phyloP scores from a whole-genome alignment of 2,888 invertebrate genomes.

The Dryobotodes eremita region DNA sequence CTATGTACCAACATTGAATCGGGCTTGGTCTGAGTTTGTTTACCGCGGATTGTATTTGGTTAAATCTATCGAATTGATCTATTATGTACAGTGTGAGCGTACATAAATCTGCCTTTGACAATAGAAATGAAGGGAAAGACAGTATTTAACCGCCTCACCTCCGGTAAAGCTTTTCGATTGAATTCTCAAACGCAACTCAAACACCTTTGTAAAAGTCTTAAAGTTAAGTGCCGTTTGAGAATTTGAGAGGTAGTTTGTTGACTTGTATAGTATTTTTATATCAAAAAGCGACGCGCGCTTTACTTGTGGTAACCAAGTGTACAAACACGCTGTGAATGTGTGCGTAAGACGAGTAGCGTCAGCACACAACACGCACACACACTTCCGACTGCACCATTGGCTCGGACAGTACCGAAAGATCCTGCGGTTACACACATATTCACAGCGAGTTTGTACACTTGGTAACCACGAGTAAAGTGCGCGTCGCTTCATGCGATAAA shows the following conservation, averaged over 20 bases:
- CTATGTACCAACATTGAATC: slow-evolving; percentile 43
- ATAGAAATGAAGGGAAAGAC: slow-evolving; percentile 2
- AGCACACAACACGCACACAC: no score
- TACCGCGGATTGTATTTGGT: slow-evolving; percentile 38
- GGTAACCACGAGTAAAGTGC: no score
- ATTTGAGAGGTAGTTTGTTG: not conserved
- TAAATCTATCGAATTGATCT: slow-evolving; percentile 47
- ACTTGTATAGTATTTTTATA: no score
- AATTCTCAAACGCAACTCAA: not conserved
- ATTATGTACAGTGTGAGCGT: slow-evolving; percentile 48
- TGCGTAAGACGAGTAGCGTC: no score
- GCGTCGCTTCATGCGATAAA: no score
- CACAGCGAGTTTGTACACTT: no score
- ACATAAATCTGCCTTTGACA: slow-evolving; percentile 36
- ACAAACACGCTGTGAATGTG: no score
- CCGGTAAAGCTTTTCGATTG: not conserved
- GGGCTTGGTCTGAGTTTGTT: slow-evolving; percentile 51
- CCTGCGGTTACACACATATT: no score
- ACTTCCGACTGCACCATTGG: no score
- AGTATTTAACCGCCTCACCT: not conserved
- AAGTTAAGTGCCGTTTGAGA: not conserved
- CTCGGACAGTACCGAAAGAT: no score
- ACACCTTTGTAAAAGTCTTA: not conserved
- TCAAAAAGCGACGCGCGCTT: no score
- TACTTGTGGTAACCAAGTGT: no score